Evolutionary conservation across 2,888 invertebrate genomes (phyloP).

Genomic region (Tricholauxania praeusta): DNA sequence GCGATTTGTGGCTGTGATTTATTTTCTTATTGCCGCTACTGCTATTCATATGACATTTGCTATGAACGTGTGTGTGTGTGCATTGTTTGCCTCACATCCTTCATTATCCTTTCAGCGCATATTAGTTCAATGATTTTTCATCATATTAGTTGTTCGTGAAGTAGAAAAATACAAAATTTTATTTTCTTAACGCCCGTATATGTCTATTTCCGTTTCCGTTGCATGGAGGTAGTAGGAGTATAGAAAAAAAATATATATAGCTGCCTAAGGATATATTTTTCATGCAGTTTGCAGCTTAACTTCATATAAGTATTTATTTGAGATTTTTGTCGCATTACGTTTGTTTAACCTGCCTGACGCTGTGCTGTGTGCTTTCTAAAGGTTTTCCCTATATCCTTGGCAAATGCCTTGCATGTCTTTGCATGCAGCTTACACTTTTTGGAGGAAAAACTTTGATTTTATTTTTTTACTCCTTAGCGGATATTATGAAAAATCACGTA

Average conservation of each 20-base stretch:
- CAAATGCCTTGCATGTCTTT: conserved; percentile 21
- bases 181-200: conserved; percentile 25
- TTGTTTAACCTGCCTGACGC: conserved; percentile 52
- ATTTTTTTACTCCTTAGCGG: background rate
- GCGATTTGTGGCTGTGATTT: conserved; percentile 31
- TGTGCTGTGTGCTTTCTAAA: conserved; percentile 43
- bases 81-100: background rate
- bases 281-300: conserved; percentile 56
- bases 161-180: background rate
- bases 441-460: background rate
- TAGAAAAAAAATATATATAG: conserved; percentile 24
- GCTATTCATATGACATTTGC: background rate
- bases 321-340: conserved; percentile 66
- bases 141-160: conserved; percentile 33
- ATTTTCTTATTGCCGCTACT: background rate
- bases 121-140: conserved; percentile 44
- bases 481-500: conserved; percentile 20
- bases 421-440: conserved; percentile 26
- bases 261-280: conserved; percentile 53
- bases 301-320: conserved; percentile 41
- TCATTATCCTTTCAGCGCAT: conserved; percentile 35
- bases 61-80: background rate
- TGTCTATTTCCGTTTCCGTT: conserved; percentile 36
- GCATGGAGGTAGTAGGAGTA: conserved; percentile 3
- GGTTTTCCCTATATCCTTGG: conserved; percentile 58